A percentile compares a stretch with the other conserved stretches of the same genome.
These are phyloP conservation scores for Todiramphus saurophagus DNA, from an alignment of 2,113 vertebrate genomes.

Conservation along the genomic window DNA sequence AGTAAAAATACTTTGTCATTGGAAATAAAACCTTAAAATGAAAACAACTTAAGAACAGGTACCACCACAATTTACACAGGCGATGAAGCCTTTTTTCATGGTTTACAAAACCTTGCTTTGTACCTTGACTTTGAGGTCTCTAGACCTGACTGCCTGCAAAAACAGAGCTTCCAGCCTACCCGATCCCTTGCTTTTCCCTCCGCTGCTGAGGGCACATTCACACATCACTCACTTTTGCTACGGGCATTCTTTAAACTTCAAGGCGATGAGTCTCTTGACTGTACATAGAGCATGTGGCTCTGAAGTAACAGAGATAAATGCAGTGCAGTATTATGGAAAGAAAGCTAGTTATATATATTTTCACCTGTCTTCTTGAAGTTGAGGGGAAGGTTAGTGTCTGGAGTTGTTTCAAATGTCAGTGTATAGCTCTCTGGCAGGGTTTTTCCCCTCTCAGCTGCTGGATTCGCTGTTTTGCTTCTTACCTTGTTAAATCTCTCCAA, in stretches of 20 bases:
- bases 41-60: not conserved
- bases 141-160: not conserved
- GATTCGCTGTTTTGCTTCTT: not conserved
- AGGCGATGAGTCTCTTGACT: not conserved
- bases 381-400: not conserved
- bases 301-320: not conserved
- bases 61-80: not conserved
- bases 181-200: not conserved
- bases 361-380: not conserved
- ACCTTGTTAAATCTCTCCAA: not conserved
- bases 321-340: not conserved
- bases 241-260: not conserved
- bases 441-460: not conserved
- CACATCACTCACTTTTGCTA: not conserved
- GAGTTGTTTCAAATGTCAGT: too few relatives aligned
- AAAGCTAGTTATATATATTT: not conserved
- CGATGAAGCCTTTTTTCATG: not conserved
- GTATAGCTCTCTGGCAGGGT: not conserved
- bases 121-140: not conserved
- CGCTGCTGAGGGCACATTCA: accelerated
- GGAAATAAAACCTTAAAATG: not conserved
- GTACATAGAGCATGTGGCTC: not conserved
- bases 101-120: not conserved
- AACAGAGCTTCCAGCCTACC: not conserved
- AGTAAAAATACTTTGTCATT: not conserved